These are phyloP conservation scores for Clanis bilineata DNA, from an alignment of 2,888 invertebrate species.

Conservation along the genomic window DNA sequence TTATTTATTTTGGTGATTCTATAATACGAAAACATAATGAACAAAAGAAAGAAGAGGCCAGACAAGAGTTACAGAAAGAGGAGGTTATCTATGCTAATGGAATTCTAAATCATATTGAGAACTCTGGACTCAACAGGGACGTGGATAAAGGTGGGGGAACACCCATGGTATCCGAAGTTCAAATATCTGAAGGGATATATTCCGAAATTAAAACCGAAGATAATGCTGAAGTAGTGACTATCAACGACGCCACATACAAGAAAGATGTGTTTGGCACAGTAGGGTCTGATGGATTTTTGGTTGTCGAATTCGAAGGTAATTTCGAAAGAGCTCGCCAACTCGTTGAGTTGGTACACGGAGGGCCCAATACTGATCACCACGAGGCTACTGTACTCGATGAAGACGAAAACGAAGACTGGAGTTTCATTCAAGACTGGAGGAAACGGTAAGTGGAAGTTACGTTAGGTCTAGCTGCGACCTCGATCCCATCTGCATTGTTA, in stretches of 20 bases:
- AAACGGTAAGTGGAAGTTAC: slow-evolving; percentile 77
- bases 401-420: slow-evolving; percentile 85
- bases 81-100: slow-evolving; percentile 75
- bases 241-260: slow-evolving; percentile 71
- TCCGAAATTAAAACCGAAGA: slow-evolving; percentile 65
- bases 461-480: slow-evolving; percentile 34
- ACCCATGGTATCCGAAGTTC: slow-evolving; percentile 63
- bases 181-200: slow-evolving; percentile 72
- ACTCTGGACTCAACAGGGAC: slow-evolving; percentile 55
- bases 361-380: slow-evolving; percentile 65
- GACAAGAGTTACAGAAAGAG: slow-evolving; percentile 52
- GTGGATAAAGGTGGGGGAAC: slow-evolving; percentile 63
- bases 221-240: slow-evolving; percentile 49
- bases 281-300: slow-evolving; percentile 80
- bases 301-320: slow-evolving; percentile 84
- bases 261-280: slow-evolving; percentile 68
- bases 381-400: slow-evolving; percentile 74
- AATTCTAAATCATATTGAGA: slow-evolving; percentile 59
- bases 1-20: slow-evolving; percentile 88
- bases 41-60: slow-evolving; percentile 66
- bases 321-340: slow-evolving; percentile 83
- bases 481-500: slow-evolving; percentile 51
- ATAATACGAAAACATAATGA: slow-evolving; percentile 78
- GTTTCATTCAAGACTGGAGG: slow-evolving; percentile 88
- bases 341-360: slow-evolving; percentile 81